Evolutionary conservation across 2,113 vertebrate genomes (phyloP).

Genomic region (Petroica traversi): DNA sequence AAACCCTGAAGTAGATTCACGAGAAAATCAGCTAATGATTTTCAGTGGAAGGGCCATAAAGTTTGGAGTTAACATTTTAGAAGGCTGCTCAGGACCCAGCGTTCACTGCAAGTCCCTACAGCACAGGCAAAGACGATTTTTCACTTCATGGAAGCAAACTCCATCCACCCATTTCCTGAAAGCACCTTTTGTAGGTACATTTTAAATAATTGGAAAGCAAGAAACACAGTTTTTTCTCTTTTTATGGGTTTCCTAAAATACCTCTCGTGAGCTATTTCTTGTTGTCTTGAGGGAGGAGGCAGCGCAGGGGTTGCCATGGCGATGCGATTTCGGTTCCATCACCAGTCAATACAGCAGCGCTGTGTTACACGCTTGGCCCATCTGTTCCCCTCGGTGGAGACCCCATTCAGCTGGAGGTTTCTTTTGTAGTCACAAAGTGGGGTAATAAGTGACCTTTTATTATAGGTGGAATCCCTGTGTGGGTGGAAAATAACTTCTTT

Average conservation of each 20-base stretch:
- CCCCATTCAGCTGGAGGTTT: slow-evolving; percentile 44
- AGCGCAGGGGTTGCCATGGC: slow-evolving; percentile 30
- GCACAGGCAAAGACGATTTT: background rate
- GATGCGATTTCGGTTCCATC: slow-evolving; percentile 14
- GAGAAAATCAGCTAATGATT: background rate
- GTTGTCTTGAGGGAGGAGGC: slow-evolving; percentile 36
- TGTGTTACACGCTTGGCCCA: slow-evolving; percentile 1
- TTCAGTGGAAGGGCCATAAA: background rate
- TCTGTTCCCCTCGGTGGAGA: slow-evolving; percentile 44
- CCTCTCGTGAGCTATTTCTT: slow-evolving; percentile 40
- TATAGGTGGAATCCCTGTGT: background rate
- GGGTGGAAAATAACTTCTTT: background rate
- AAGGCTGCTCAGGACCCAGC: background rate
- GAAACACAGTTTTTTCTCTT: background rate
- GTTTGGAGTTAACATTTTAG: background rate
- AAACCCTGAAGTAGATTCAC: background rate
- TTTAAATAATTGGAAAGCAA: slow-evolving; percentile 23
- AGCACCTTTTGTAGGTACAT: background rate
- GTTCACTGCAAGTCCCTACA: background rate
- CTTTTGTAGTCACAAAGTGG: slow-evolving; percentile 29
- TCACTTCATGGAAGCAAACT: background rate
- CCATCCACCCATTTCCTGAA: background rate
- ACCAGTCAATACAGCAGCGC: slow-evolving; percentile 44
- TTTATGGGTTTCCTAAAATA: slow-evolving; percentile 51
- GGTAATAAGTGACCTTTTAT: slow-evolving; percentile 22